These are phyloP conservation scores for Drosophila baimaii DNA, from an alignment of 1,140 invertebrate genomes.

Conservation along the genomic window DNA sequence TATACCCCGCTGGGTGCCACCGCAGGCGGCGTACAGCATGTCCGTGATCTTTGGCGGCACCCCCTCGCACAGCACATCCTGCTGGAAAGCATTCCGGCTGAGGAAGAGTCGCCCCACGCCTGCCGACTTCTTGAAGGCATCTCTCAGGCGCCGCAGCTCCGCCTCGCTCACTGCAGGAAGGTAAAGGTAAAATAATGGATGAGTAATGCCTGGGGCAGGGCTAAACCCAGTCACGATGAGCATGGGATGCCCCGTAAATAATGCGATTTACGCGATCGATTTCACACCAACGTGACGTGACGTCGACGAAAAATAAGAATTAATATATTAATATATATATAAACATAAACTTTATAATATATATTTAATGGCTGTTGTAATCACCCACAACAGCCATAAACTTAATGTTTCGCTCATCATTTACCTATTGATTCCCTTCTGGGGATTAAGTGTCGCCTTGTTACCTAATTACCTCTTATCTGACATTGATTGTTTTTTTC, in stretches of 20 bases:
- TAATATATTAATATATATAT: neutral
- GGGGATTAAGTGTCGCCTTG: constrained; percentile 15
- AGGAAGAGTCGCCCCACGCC: constrained; percentile 89
- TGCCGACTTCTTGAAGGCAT: constrained; percentile 93
- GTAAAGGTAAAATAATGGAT: constrained; percentile 7
- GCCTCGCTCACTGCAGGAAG: constrained; percentile 89
- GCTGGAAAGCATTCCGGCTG: constrained; percentile 90
- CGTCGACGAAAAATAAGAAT: constrained; percentile 5
- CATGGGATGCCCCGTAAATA: constrained; percentile 19
- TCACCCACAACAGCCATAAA: constrained; percentile 17
- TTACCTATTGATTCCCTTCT: constrained; percentile 20
- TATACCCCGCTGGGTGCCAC: constrained; percentile 92
- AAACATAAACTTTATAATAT: too few species aligned
- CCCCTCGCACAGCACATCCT: constrained; percentile 93
- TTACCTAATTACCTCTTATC: constrained; percentile 42
- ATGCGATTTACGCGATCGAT: constrained; percentile 20
- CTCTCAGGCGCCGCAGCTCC: constrained; percentile 91
- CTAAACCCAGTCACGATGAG: constrained; percentile 19
- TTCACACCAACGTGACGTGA: constrained; percentile 19
- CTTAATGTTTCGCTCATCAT: constrained; percentile 18
- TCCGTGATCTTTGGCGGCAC: constrained; percentile 91
- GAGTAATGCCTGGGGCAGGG: constrained; percentile 23
- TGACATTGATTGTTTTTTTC: constrained; percentile 26
- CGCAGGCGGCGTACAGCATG: constrained; percentile 92
- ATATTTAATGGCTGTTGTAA: neutral